Evolutionary conservation across 2,797 vertebrate species (phyloP).

Genomic region (Eulemur albifrons): DNA sequence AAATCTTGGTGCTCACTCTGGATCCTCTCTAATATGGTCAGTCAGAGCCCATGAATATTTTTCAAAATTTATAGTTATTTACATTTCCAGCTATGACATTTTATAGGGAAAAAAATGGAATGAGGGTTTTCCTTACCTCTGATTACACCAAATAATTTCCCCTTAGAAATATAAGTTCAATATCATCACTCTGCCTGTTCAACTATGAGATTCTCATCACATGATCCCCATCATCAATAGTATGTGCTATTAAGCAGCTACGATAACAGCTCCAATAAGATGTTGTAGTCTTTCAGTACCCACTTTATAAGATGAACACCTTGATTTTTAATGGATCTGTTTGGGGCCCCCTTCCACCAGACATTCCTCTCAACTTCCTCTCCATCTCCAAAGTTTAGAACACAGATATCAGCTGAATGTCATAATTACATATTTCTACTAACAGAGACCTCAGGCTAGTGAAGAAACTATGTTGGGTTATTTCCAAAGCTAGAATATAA

Average conservation of each 20-base stretch:
- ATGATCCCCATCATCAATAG: not conserved
- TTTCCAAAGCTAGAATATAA: not conserved
- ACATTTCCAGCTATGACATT: not conserved
- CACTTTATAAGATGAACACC: not conserved
- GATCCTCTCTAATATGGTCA: not conserved
- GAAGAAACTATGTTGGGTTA: not conserved
- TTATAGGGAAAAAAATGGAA: not conserved
- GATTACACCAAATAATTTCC: slow-evolving; percentile 8
- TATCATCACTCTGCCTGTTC: not conserved
- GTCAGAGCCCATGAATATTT: not conserved
- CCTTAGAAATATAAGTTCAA: not conserved
- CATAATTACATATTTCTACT: not conserved
- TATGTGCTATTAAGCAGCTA: not conserved
- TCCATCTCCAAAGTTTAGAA: not conserved
- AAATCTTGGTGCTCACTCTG: not conserved
- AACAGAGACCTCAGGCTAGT: not conserved
- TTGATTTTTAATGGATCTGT: slow-evolving; percentile 12
- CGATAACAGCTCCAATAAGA: no score
- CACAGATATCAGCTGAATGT: not conserved
- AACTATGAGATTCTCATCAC: not conserved
- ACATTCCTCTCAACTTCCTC: not conserved
- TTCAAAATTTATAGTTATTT: not conserved
- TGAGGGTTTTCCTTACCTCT: not conserved
- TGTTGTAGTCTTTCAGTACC: not conserved
- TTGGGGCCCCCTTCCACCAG: not conserved